These are phyloP conservation scores for Xenotilapia caudafasciata DNA, from an alignment of 2,113 vertebrate genomes.

Conservation along the genomic window DNA sequence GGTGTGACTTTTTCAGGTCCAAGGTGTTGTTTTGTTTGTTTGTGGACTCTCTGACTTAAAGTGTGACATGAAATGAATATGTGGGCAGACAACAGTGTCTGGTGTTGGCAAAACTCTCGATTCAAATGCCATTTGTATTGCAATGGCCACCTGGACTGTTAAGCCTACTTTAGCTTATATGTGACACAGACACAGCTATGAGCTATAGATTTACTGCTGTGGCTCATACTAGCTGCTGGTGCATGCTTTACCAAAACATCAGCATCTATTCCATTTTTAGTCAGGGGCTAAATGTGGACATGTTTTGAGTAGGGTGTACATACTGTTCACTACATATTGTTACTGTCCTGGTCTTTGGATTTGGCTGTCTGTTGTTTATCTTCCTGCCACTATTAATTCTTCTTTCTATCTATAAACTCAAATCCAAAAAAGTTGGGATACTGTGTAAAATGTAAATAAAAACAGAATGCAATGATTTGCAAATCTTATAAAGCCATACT, in stretches of 20 bases:
- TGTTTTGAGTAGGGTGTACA: neutral
- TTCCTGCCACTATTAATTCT: neutral
- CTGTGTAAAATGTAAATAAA: neutral
- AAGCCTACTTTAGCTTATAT: neutral
- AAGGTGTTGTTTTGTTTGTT: conserved; percentile 23
- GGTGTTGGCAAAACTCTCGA: neutral
- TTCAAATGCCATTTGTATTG: neutral
- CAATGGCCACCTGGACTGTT: conserved; percentile 31
- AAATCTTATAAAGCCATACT: neutral
- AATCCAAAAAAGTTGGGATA: neutral
- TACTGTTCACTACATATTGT: neutral
- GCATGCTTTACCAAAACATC: neutral
- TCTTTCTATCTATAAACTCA: neutral
- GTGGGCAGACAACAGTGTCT: conserved; percentile 20
- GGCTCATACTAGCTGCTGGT: neutral
- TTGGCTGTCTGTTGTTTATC: neutral
- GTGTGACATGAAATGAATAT: conserved; percentile 19
- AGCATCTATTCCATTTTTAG: neutral
- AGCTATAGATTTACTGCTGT: neutral
- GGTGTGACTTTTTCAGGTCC: conserved; percentile 9
- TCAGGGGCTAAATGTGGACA: neutral
- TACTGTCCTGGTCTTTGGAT: neutral
- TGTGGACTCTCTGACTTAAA: conserved; percentile 8
- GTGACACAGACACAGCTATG: neutral
- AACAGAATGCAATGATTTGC: neutral